Base-by-base conservation (phyloP, 2,797 vertebrate genomes). In the Bufotes viridis region DNA sequence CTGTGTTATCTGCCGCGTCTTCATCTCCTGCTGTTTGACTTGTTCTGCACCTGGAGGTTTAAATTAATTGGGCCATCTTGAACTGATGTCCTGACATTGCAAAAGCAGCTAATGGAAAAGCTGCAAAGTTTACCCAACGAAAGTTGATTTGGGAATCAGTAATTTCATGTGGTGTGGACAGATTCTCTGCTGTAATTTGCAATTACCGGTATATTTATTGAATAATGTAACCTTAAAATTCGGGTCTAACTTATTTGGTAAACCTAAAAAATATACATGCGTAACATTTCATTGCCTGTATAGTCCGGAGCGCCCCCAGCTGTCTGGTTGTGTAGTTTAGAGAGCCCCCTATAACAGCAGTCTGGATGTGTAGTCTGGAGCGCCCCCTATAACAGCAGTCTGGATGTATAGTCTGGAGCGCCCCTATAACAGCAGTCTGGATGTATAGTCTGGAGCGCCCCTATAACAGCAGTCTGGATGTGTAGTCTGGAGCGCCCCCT, bases 21-120 rank as follows among this genome's bases (percentile, higher is more conserved):
- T 86, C 74, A 86, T 63, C 84, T 61, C 84, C 70, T 76, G 55
- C 86, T 76, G 78, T 51, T 84, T 76, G 76, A 49, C 87, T 61
- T 69, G 20, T 34, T 13, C 49, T 69, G 18, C 60, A 84, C 74
- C 81, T 60, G 81, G 81, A 88, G 81, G 65, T 84, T 51, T 67
- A 88, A 79, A 84, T 88, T 74, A 88, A 87, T 82, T 87, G 86
- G 86, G 13, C 13, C 29, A 63, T 65, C 76, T 18, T 87, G 34
- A 82, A 51, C 79, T 22, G 70, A 60, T 81, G 53, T 70, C 67
- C 85, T 70, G 63, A 81, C 75, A 70, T 79, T 63, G 58, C 55
- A 34, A 75, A 82, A 65, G 17, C 53, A 8, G 74, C 78, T 79
- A 78, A 79, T 65, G 74, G 55, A 1, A 29, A 79, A 29, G 61